Evolutionary conservation across 2,888 invertebrate genomes (phyloP), one percentile per base, ranked within the genome.

Genomic region (Spialia ferax): DNA sequence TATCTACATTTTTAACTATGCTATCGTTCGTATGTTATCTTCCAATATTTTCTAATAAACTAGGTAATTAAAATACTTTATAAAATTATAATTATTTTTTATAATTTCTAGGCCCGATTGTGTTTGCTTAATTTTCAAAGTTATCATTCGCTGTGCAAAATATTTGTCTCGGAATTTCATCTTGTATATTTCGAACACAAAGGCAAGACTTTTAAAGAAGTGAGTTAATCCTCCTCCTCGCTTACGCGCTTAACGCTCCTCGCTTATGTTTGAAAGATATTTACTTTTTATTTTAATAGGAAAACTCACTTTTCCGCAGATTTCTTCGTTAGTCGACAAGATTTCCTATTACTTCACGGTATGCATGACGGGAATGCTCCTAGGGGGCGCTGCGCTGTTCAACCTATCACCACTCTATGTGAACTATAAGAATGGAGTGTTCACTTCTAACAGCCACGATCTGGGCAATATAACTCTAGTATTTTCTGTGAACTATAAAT

Each of bases 351-450:
- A 56, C 22, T 64, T 45, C 15, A 56, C 48, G 8, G 5, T 56
- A 7, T 23, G 32, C 8, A 55, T 56, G 32, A 23, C 15, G 8
- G 29, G 10, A 1, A 32, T 26, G 45, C 10, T 64, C 0, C 6
- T 23, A 45, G 18, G 45, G 1, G 55, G 64, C 3, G 3, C 15
- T 1, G 15, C 22, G 5, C 11, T 56, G 10, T 64, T 64, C 20
- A 64, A 64, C 56, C n/a, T 56, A 11, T 48, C 64, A 35, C 56
- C 64, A 10, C 18, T 64, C 15, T 64, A 57, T 15, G 15, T 48
- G 3, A 64, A 64, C 20, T 32, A 55, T 5, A 56, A 7, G 15
- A 56, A 56, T 13, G 64, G 57, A 10, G 55, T 50, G 15, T 64
- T 64, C 23, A 64, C 48, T 2, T 23, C 35, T 11, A 50, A 64